Base-by-base conservation (phyloP, 1,140 invertebrate species). In the Acromyrmex charruanus region DNA sequence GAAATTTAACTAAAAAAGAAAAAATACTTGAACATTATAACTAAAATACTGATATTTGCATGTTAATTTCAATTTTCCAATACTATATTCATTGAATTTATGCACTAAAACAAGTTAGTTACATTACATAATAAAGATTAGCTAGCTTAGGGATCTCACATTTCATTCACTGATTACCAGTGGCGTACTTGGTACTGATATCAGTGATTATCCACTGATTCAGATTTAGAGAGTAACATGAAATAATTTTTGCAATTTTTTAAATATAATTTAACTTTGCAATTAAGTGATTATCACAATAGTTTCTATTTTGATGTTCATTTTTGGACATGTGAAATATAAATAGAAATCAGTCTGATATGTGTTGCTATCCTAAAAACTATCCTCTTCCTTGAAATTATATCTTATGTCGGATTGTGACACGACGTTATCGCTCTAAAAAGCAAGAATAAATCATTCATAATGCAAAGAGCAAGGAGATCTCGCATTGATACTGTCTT, bases 391-490 rank as follows among this genome's bases (percentile, higher is more conserved):
- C 25, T 18, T 31, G 39, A 61, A 49, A 35, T 39, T 63, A n/a
- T 31, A 58, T 61, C 7, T 53, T n/a, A 31, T 61, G 39, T 35
- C n/a, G 61, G 4, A 74, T 84, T 75, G 69, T 44, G 7, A 75
- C 25, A 49, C 55, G 55, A 49, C 39, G 25, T n/a, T 63, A 75
- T 61, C 80, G 39, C 58, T 63, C 39, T 61, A 61, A 49, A 72
- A 84, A 75, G 80, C n/a, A 35, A 21, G 39, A 21, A 63, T 84
- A 75, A 84, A 84, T 84, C 80, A 84, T 84, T 84, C 80, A 75
- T 84, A 44, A 84, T 35, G 69, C 69, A 25, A 31, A 63, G 55
- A 74, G 53, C 53, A 59, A 82, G 14, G 9, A 84, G 39, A 49
- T 75, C 39, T 49, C 55, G 28, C 53, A 61, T 63, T 84, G 80